phyloP scores from a whole-genome alignment of 2,888 invertebrate genomes.

The Mesodorylaimus sp. region DNA sequence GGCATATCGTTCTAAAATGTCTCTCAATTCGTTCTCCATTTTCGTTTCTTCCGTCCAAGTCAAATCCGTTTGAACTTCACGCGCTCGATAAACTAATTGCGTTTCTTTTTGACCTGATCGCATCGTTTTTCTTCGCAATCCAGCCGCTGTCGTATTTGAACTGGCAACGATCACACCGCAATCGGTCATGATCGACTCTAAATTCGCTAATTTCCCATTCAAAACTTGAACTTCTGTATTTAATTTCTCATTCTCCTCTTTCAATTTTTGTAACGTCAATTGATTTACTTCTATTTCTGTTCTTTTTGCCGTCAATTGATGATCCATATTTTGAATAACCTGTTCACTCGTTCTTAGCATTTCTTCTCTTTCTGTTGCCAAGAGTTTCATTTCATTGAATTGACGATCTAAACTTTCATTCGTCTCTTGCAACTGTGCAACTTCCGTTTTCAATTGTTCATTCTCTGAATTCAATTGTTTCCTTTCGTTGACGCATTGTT shows the following conservation, averaged over 20 bases:
- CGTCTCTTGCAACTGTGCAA: neutral
- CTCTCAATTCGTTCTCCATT: neutral
- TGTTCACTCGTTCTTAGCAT: neutral
- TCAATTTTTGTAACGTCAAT: neutral
- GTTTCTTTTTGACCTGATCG: neutral
- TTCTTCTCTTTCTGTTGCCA: neutral
- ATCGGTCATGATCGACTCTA: too few relatives aligned
- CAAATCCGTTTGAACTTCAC: conserved; percentile 5
- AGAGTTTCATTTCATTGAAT: conserved; percentile 2
- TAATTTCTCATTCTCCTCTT: neutral
- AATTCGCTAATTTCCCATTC: neutral
- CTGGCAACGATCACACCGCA: too few relatives aligned
- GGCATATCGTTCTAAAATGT: neutral
- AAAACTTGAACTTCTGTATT: neutral
- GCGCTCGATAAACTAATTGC: neutral
- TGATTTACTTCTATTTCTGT: conserved; percentile 6
- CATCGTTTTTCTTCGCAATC: too few relatives aligned
- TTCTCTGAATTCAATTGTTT: neutral
- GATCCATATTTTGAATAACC: neutral
- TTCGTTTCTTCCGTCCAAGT: neutral
- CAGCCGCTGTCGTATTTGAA: too few relatives aligned
- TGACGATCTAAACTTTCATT: neutral
- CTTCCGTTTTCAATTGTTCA: neutral
- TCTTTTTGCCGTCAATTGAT: neutral
- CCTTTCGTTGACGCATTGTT: too few relatives aligned